Base-by-base conservation (phyloP, 2,113 vertebrate species). In the Nycticorax nycticorax region DNA sequence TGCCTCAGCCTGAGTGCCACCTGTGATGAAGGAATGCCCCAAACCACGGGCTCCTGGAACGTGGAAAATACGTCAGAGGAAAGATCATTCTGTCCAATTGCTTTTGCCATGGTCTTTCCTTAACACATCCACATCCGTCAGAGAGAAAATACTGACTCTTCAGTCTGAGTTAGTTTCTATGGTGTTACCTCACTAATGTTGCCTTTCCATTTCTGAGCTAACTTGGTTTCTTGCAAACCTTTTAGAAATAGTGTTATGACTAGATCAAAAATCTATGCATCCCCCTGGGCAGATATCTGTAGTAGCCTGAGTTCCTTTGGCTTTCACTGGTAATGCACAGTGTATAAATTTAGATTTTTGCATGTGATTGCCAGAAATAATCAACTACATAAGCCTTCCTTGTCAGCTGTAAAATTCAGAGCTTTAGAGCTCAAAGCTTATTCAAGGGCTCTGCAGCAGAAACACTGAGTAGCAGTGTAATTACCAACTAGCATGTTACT, bases 371-470 rank as follows among this genome's bases (percentile, higher is more conserved):
- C 75, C 75, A 76, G 47, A 88, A 94, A 86, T 90, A 95, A 89
- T 88, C 59, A 80, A 53, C 72, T 67, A 15, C 35, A 41, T 30
- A 71, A 92, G 24, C 24, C 53, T 78, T 90, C 66, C 14, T 53
- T 86, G 72, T 84, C 63, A 95, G 28, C 47, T 89, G 41, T 92
- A 88, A 93, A 86, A 91, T 67, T 89, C 72, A 71, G 80, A 77
- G 53, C 37, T 91, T 81, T 59, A 86, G 26, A 74, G 37, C 72
- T 77, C 28, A 50, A 47, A 95, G 32, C 75, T 84, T 73, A 57
- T 86, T 91, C 39, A 79, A 52, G 62, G 15, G 18, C 17, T 76
- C 20, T 74, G 28, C 32, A 52, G 32, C n/a, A 73, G 63, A 73
- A 83, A 45, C 32, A 73, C 35, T 30, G 45, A 85, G 59, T 30